Percentiles rank a stretch among this genome's conserved stretches.
phyloP scores from a whole-genome alignment of 30 jellyfish, hydroid and myxozoan genomes.

The Nemopilema nomurai region DNA sequence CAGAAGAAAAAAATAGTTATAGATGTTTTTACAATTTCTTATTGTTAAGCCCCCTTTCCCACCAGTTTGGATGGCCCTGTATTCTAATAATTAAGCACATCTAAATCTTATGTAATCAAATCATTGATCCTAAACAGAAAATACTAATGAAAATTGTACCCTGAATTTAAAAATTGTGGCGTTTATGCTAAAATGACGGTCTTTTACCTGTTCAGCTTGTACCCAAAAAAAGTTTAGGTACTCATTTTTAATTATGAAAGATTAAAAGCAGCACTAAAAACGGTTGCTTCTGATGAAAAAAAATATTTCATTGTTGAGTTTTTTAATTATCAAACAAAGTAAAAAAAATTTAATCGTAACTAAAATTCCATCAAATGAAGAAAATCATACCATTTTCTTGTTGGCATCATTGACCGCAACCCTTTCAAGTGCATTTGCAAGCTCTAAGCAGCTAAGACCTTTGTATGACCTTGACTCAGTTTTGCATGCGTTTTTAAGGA shows the following conservation, averaged over 20 bases:
- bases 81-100: background rate
- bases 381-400: slow-evolving; percentile 51
- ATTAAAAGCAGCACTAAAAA: too few species aligned
- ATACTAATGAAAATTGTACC: background rate
- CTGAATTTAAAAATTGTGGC: background rate
- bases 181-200: background rate
- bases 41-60: too few species aligned
- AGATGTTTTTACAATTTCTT: too few species aligned
- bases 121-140: background rate
- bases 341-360: background rate
- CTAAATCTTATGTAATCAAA: too few species aligned
- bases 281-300: too few species aligned
- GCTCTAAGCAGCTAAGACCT: slow-evolving; percentile 60
- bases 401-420: slow-evolving; percentile 74
- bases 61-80: too few species aligned
- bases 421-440: slow-evolving; percentile 56
- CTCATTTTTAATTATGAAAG: too few species aligned
- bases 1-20: too few species aligned
- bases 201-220: background rate
- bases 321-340: too few species aligned
- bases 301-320: too few species aligned
- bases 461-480: slow-evolving; percentile 22
- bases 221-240: too few species aligned
- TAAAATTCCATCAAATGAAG: background rate
- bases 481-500: slow-evolving; percentile 47